Evolutionary conservation across 2,888 invertebrate genomes (phyloP).

Genomic region (Isoperla grammatica): DNA sequence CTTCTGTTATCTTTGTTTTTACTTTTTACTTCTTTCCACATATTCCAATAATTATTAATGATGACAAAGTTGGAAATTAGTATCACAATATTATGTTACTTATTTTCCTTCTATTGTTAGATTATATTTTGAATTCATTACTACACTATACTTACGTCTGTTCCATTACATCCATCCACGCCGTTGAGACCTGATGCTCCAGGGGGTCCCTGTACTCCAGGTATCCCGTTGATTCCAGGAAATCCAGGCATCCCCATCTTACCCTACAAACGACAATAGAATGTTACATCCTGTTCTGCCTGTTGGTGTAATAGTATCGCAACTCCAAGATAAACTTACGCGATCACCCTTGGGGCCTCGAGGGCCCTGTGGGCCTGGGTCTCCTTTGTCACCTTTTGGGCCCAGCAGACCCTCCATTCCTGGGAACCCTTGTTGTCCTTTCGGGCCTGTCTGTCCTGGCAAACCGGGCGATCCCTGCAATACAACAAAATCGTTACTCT

Average conservation of each 20-base stretch:
- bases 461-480: conserved; percentile 67
- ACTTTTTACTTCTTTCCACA: no score
- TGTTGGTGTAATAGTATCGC: no score
- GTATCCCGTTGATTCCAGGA: conserved; percentile 68
- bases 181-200: conserved; percentile 79
- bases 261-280: conserved; percentile 47
- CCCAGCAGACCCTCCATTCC: conserved; percentile 82
- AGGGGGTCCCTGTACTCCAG: conserved; percentile 60
- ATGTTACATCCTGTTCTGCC: background rate
- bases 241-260: conserved; percentile 84
- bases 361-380: conserved; percentile 73
- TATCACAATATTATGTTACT: no score
- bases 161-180: conserved; percentile 93
- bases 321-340: conserved; percentile 37
- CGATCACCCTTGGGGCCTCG: conserved; percentile 79
- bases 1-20: no score
- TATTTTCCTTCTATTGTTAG: no score
- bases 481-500: conserved; percentile 20
- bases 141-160: conserved; percentile 80
- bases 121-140: no score
- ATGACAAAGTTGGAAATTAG: no score
- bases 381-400: conserved; percentile 84
- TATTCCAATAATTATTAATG: no score
- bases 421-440: conserved; percentile 72
- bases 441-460: conserved; percentile 64